Base-by-base conservation (phyloP, 2,113 vertebrate genomes). In the Puntigrus tetrazona region DNA sequence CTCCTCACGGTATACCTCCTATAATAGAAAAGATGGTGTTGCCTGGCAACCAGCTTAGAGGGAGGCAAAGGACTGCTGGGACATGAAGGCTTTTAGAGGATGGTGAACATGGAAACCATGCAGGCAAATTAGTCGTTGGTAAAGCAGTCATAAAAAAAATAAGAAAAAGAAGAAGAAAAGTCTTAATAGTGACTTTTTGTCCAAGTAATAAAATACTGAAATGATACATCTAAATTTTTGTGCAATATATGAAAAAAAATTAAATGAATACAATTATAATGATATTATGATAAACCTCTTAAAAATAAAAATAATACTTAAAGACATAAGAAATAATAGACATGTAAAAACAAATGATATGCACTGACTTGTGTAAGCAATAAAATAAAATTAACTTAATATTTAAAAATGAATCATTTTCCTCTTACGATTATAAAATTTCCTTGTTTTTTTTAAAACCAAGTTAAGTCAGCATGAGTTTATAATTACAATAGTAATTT, bases 21-120 rank as follows among this genome's bases (percentile, higher is more conserved):
- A 61, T 67, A 20, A 38, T 20, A 81, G 59, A 50, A 14, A 25
- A 72, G 1, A 8, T 52, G 18, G 1, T 29, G 87, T 88, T 79
- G 75, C 84, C 70, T 83, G 59, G 87, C 84, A 85, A 88, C 84
- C 59, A 34, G 18, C 31, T 69, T 25, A 29, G 27, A 18, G 13
- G 31, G 55, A 78, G 22, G 18, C 4, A 8, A 59, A 59, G 74
- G 25, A 74, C n/a, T 65, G 43, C 43, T 85, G 74, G 75, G 52
- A 65, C 63, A 36, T 78, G 78, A 61, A 57, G 75, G 70, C 70
- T 77, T 77, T 55, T 77, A 34, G 74, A 22, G 52, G 77, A 61
- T 43, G 34, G 20, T 45, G 70, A 73, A 73, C 38, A 34, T 78
- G 14, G 3, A 78, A 57, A 61, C 13, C 74, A 76, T 0, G n/a